phyloP scores from a whole-genome alignment of 2,113 vertebrate genomes.

The Heterocephalus glaber region DNA sequence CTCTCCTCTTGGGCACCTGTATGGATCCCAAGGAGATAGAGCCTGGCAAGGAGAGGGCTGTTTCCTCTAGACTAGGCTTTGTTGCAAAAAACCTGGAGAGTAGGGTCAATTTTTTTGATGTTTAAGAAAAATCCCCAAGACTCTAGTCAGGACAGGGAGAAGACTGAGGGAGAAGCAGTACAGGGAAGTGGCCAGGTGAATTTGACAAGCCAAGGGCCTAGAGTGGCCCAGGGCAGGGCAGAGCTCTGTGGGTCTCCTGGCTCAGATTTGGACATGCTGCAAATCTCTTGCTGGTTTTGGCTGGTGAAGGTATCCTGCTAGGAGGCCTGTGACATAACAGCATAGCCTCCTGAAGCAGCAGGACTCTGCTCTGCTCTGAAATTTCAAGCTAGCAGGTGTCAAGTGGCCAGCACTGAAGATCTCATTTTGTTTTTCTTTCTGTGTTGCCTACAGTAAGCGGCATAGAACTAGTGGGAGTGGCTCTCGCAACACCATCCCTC shows the following conservation, averaged over 20 bases:
- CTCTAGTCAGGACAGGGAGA: not conserved
- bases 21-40: not conserved
- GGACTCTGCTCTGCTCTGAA: not conserved
- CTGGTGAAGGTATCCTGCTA: not conserved
- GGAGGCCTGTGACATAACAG: not conserved
- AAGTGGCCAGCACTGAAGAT: not conserved
- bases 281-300: not conserved
- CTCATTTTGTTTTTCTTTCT: not conserved
- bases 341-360: not conserved
- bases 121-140: slow-evolving; percentile 11
- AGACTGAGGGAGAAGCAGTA: not conserved
- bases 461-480: not conserved
- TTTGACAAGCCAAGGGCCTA: not conserved
- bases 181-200: not conserved
- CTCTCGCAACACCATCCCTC: not conserved
- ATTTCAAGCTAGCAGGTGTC: not conserved
- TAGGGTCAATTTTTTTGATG: not conserved
- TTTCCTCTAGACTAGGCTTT: not conserved
- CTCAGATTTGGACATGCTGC: too few relatives aligned
- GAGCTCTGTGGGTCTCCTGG: not conserved
- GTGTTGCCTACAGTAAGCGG: not conserved
- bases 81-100: not conserved
- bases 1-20: not conserved
- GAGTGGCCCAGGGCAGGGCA: not conserved
- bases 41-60: not conserved